Evolutionary conservation across 2,797 vertebrate species (phyloP).

Genomic region (Scolopax rusticola): DNA sequence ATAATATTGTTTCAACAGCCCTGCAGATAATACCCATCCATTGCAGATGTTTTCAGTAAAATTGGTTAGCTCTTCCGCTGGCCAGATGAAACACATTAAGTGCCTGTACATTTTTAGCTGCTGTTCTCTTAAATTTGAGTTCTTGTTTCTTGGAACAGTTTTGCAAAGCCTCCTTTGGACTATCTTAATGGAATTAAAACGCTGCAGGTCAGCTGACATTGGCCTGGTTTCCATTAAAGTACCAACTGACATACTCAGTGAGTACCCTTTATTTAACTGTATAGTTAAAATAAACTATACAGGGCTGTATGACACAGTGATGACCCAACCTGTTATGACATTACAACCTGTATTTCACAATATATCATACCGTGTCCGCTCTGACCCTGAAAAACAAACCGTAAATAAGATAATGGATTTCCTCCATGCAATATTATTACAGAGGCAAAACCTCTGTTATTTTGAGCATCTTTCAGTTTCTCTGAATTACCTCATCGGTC

Average conservation of each 20-base stretch:
- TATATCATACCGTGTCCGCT: background rate
- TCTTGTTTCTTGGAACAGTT: background rate
- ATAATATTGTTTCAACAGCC: background rate
- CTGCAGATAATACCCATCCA: background rate
- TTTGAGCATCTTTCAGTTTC: slow-evolving; percentile 31
- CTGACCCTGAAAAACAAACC: slow-evolving; percentile 54
- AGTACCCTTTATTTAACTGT: background rate
- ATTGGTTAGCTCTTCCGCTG: background rate
- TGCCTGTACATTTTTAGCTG: background rate
- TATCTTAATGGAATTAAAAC: background rate
- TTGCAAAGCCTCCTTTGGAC: background rate
- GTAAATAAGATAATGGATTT: background rate
- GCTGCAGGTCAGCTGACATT: background rate
- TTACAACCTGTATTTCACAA: slow-evolving; percentile 21
- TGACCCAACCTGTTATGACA: background rate
- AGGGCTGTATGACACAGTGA: background rate
- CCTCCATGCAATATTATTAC: background rate
- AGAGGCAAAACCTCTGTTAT: slow-evolving; percentile 11
- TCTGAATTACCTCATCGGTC: slow-evolving; percentile 44
- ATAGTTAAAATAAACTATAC: background rate
- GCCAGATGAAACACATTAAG: background rate
- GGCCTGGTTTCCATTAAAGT: background rate
- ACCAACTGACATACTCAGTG: background rate
- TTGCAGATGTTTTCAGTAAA: background rate
- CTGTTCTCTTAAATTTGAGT: background rate